A percentile compares a stretch with the other conserved stretches of the same genome.
phyloP scores from a whole-genome alignment of 1,140 invertebrate species.

The Ditylenchus dipsaci region DNA sequence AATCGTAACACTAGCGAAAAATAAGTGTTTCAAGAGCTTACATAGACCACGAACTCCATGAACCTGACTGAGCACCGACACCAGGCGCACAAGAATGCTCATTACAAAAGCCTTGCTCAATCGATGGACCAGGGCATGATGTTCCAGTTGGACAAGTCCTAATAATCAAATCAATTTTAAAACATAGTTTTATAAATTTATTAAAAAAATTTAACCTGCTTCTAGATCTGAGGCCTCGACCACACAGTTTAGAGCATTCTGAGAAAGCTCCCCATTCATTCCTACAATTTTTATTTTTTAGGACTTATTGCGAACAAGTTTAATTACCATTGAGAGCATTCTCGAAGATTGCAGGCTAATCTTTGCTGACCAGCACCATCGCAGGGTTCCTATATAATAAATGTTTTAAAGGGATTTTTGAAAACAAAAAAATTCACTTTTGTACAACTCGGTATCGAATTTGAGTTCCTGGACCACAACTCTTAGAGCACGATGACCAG shows the following conservation, averaged over 20 bases:
- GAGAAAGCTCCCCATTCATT: constrained; percentile 36
- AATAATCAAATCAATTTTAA: neutral
- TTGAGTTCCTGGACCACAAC: constrained; percentile 27
- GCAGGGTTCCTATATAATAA: constrained; percentile 47
- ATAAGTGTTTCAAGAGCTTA: constrained; percentile 17
- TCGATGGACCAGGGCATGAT: constrained; percentile 36
- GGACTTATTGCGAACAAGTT: too few relatives aligned
- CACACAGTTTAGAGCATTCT: constrained; percentile 60
- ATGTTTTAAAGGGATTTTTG: neutral
- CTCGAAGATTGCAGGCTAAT: constrained; percentile 50
- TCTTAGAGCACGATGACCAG: constrained; percentile 25
- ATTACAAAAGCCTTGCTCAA: constrained; percentile 55
- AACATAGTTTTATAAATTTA: too few relatives aligned
- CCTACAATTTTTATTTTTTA: neutral
- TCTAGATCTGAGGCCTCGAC: constrained; percentile 62
- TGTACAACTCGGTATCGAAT: constrained; percentile 23
- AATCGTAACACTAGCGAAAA: constrained; percentile 12
- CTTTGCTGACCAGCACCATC: constrained; percentile 53
- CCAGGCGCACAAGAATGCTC: constrained; percentile 46
- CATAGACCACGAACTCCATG: constrained; percentile 34
- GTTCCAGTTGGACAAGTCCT: constrained; percentile 25
- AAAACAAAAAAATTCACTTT: constrained; percentile 17
- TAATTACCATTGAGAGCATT: constrained; percentile 36
- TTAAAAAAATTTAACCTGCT: constrained; percentile 30
- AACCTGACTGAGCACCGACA: neutral